A percentile compares a stretch with the other conserved stretches of the same genome.
phyloP scores from a whole-genome alignment of 1,140 invertebrate genomes.

The Bombyx mori region ASM3026992v2 NC_085111.1:11383501-11384000 shows the following conservation, averaged over 20 bases:
- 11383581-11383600: no score
- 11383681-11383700: conserved; percentile 24
- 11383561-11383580: no score
- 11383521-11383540: no score
- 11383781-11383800: conserved; percentile 28
- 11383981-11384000: no score
- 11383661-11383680: conserved; percentile 28
- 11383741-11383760: conserved; percentile 39
- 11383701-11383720: conserved; percentile 32
- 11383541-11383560: no score
- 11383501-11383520: no score
- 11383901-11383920: conserved; percentile 1
- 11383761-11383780: conserved; percentile 35
- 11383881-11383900: conserved; percentile 6
- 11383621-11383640: conserved; percentile 5
- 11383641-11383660: conserved; percentile 20
- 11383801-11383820: conserved; percentile 22
- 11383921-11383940: no score
- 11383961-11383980: no score
- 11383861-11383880: conserved; percentile 21
- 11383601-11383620: no score
- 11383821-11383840: conserved; percentile 35
- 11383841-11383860: conserved; percentile 14
- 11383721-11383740: conserved; percentile 39
- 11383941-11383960: no score